Evolutionary conservation across 2,888 invertebrate genomes (phyloP), one percentile per base, ranked within the genome.

Genomic region (Cynaeus angustus): DNA sequence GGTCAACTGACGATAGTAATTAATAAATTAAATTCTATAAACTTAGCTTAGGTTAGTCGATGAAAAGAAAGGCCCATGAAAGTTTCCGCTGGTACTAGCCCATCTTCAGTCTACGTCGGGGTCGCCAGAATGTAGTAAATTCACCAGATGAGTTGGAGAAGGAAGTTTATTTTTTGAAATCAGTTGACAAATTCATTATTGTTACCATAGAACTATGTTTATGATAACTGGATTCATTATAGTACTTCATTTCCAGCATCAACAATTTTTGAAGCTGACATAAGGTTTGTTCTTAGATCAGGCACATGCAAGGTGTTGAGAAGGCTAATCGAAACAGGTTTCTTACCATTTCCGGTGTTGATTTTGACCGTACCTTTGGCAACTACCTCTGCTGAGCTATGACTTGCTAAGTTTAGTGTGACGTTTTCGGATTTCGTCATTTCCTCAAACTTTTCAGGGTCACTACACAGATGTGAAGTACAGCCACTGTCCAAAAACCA

Each of bases 401-500:
- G 6, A 53, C 30, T 53, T 7, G 53, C 53, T 7, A 33, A 7
- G 12, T 53, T 53, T 9, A 28, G 3, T 30, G 9, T 4, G 5
- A 5, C 3, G 10, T 10, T 4, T 33, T 12, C 5, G 1, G 10
- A 2, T 1, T 50, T 16, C 1, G 7, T 16, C 6, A 13, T 3
- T 6, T 33, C 6, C 3, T 10, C 10, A 53, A 53, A 53, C 1
- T 10, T 13, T 6, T 33, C 26, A 3, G 2, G 6, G 3, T 53
- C 33, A 10, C 9, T 53, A 12, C 53, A 53, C 13, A 33, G 8
- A 12, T 53, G 53, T 3, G 53, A 53, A 21, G 53, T 33, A n/a
- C 10, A 3, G 1, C 53, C 53, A 53, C 53, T 30, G 10, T 53
- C 33, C 10, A 53, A n/a, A 12, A 30, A 53, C 33, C 33, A 53